These are phyloP conservation scores for Thereva unica DNA, from an alignment of 2,888 invertebrate genomes.

Conservation along the genomic window DNA sequence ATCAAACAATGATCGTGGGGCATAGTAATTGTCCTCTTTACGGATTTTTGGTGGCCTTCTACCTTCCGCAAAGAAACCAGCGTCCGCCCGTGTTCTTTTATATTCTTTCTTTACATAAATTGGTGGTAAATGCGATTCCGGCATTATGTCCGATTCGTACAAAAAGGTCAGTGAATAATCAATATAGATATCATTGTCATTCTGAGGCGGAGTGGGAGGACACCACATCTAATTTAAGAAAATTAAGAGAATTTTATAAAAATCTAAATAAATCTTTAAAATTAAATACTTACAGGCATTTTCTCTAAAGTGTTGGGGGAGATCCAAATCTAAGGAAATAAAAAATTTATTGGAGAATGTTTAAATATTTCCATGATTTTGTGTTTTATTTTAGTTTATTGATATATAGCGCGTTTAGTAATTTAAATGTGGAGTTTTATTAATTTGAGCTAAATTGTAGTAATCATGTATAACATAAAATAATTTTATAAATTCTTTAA, in stretches of 20 bases:
- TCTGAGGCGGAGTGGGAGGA: slow-evolving; percentile 94
- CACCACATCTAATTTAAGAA: slow-evolving; percentile 80
- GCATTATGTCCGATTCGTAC: slow-evolving; percentile 76
- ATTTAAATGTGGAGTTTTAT: too few species aligned
- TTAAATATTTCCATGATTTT: neutral
- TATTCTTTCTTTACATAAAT: slow-evolving; percentile 78
- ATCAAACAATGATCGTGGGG: slow-evolving; percentile 82
- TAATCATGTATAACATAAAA: too few species aligned
- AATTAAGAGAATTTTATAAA: slow-evolving; percentile 40
- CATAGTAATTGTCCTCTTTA: slow-evolving; percentile 75
- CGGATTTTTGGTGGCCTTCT: slow-evolving; percentile 67
- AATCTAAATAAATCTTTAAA: neutral
- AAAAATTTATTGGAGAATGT: slow-evolving; percentile 1
- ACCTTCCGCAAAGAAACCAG: slow-evolving; percentile 61
- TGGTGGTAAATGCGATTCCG: slow-evolving; percentile 79
- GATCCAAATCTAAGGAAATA: slow-evolving; percentile 72
- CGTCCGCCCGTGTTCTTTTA: slow-evolving; percentile 72
- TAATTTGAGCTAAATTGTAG: too few species aligned
- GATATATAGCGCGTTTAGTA: neutral
- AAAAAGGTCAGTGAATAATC: slow-evolving; percentile 83
- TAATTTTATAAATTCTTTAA: too few species aligned
- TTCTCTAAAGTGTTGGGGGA: slow-evolving; percentile 70
- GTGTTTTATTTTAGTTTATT: neutral
- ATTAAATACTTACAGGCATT: slow-evolving; percentile 75
- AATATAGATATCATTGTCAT: slow-evolving; percentile 89